Evolutionary conservation across 2,113 vertebrate genomes (phyloP), one percentile per base, ranked within the genome.

Genomic region (Passer domesticus): DNA sequence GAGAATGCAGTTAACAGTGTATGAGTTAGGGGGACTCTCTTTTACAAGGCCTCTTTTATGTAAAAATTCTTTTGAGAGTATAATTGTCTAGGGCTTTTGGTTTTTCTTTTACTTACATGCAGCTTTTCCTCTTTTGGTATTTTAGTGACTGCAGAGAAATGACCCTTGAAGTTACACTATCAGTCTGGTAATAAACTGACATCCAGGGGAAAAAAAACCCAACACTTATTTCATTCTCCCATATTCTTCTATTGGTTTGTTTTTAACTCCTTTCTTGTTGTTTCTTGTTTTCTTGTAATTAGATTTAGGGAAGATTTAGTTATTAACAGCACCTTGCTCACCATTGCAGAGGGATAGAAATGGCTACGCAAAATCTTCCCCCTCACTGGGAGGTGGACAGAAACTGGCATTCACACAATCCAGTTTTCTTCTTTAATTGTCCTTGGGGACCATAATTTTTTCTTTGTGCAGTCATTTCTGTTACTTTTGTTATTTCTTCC

Each of bases 121-220:
- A 92, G 43, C 85, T 96, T 96, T 97, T 78, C 19, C 64, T 97
- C 47, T 95, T 97, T 96, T 93, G 90, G 92, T 97, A 95, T 97
- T 97, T 97, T 92, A 94, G 94, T 95, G 91, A 96, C 92, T 96
- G 87, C 67, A 87, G 96, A 97, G 94, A 97, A 97, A 97, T 97
- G 95, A 98, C 96, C 96, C 96, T 97, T 96, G 95, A 97, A 97
- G 97, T 97, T 95, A 94, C n/a, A 79, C 39, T 96, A 96, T 98
- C 95, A 96, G 67, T 37, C 87, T 95, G 67, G 90, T 97, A 97
- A 97, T 97, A 97, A 98, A 97, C 95, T 96, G 95, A 97, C 28
- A 56, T 96, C 83, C 93, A 82, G 92, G 78, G 80, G 30, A 22
- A 78, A 92, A 90, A 86, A 19, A 30, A 1, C 2, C 3, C 56